Evolutionary conservation across 2,888 invertebrate genomes (phyloP), one percentile per base, ranked within the genome.

Genomic region (Drosophila gaucha): DNA sequence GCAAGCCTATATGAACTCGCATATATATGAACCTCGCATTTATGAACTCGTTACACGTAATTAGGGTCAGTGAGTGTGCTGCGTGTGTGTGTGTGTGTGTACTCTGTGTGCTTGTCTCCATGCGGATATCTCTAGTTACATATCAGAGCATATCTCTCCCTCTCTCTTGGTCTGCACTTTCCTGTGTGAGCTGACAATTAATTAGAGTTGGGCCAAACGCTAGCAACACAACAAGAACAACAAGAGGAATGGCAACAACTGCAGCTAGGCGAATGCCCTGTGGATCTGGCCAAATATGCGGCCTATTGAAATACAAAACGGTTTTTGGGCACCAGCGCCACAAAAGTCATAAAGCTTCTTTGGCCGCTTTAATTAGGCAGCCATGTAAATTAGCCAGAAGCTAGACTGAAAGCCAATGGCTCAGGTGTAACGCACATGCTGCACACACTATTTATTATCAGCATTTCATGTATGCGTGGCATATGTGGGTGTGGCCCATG

Each of bases 31-130:
- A 51, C 51, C 33, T 65, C 68, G 80, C 72, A 75, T 83, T 83
- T 86, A 82, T 87, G 86, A 82, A 87, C 82, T 82, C 87, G 87
- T 82, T 82, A 87, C 82, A 82, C 70, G 82, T 87, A 82, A 82
- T 82, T 83, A 83, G 86, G 82, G 82, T 87, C 88, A 82, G 44
- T 38, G 16, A 55, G 26, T 20, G 35, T 49, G 56, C 54, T 22
- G 39, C 22, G 22, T 41, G 22, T 24, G n/a, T 2, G 39, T 2
- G 14, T 57, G 67, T 56, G 49, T 36, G 41, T 22, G 18, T n/a
- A n/a, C n/a, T n/a, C n/a, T n/a, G n/a, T 49, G 35, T 49, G 14
- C 28, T 41, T 31, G 38, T 30, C 43, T 64, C 31, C 50, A 63
- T 50, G 35, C 50, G 55, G 43, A 30, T 50, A 39, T 39, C 50